Conservation (phyloP, 1,140 invertebrate genomes). For the Drosophila tani region DNA sequence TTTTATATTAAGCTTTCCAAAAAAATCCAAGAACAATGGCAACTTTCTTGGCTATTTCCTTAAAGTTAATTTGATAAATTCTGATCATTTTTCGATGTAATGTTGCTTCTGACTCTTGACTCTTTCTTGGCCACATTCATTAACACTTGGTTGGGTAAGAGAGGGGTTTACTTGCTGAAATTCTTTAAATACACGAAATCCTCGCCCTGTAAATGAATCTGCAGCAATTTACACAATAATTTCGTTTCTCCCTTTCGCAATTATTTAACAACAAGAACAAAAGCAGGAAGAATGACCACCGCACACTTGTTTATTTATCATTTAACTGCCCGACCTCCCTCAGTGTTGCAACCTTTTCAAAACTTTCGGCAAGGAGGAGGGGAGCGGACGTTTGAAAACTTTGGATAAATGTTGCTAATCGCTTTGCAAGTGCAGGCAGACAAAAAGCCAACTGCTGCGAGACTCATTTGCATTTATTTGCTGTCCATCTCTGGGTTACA, state of each 20-base stretch:
- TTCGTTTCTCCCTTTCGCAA: conserved; percentile 13
- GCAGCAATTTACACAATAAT: conserved; percentile 51
- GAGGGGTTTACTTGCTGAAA: conserved; percentile 25
- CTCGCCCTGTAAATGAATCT: conserved; percentile 23
- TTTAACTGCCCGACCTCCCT: conserved; percentile 46
- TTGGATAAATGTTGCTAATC: conserved; percentile 78
- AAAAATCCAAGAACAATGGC: too few species aligned
- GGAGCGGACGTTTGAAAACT: neutral
- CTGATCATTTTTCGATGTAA: neutral
- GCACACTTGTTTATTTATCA: conserved; percentile 78
- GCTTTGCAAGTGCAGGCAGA: conserved; percentile 63
- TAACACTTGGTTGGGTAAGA: conserved; percentile 31
- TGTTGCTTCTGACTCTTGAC: neutral
- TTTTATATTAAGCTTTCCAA: neutral
- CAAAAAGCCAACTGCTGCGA: conserved; percentile 68
- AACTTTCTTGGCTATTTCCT: neutral
- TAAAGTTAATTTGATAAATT: conserved; percentile 3
- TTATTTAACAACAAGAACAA: conserved; percentile 33
- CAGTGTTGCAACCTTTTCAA: conserved; percentile 57
- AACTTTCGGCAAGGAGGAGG: conserved; percentile 40
- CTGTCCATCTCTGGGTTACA: conserved; percentile 53
- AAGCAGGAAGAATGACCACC: conserved; percentile 47
- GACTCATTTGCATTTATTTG: conserved; percentile 67
- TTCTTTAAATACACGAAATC: conserved; percentile 43
- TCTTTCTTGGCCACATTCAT: conserved; percentile 54